Base-by-base conservation (phyloP, 2,797 vertebrate genomes). In the Loriculus beryllinus region DNA sequence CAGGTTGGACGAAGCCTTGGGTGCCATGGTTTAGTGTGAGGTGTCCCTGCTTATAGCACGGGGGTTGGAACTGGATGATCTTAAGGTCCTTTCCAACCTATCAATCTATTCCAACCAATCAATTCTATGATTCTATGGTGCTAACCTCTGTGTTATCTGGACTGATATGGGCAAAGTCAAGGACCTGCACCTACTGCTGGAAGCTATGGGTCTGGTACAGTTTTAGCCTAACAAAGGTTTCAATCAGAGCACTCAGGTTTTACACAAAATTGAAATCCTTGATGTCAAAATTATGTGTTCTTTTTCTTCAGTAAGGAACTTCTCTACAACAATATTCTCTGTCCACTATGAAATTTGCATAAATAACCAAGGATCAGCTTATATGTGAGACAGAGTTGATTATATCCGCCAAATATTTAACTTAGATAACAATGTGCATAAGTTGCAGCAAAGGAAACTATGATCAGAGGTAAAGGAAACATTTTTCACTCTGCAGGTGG, bases 231-330 rank as follows among this genome's bases (percentile, higher is more conserved):
- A 45, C 8, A 60, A 6, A 74, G 6, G 10, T 12, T 9, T 22
- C 60, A 35, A 5, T 51, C 35, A 62, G 12, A 81, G 19, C 20
- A 71, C 19, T 18, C 31, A 78, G 10, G 10, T 51, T 78, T 82
- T 86, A 47, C 14, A 76, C 5, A 76, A 68, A 65, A 76, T 15
- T 76, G 62, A 74, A 91, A 79, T 52, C 14, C 13, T 70, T 75
- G 25, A 35, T 0, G 0, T 45, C 23, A 13, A 29, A 59, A 12
- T 69, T 67, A 28, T 62, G 8, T 3, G n/a, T 5, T 63, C 16
- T 14, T 69, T 68, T 74, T 72, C 37, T 67, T 3, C 37, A 62
- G 3, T 7, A 70, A n/a, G 11, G 10, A 80, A 52, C 16, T 77
- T 71, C 14, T 47, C 29, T 87, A 43, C 23, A 80, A 19, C 14